Base-by-base conservation (phyloP, 30 jellyfish, hydroid and myxozoan species). In the Clytia hemisphaerica region DNA sequence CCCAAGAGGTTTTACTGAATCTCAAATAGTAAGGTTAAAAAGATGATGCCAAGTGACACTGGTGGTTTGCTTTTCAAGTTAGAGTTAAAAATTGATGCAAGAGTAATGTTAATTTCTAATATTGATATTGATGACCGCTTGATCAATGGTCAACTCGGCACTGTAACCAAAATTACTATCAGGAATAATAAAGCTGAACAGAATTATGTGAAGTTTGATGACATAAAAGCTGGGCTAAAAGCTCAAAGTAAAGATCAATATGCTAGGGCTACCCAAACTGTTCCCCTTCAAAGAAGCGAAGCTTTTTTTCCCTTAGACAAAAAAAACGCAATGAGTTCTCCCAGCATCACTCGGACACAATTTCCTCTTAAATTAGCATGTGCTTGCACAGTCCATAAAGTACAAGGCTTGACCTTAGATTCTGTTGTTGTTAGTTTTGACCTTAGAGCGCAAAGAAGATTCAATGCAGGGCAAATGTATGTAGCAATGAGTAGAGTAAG, bases 111-210 rank as follows among this genome's bases (percentile, higher is more conserved):
- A 64, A 48, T 79, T 7, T 6, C 12, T 4, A 48, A 51, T 29
- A 54, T 57, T 26, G 58, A 51, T 37, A 72, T 57, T 14, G n/a
- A 27, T 14, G 84, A 72, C 48, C 53, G 67, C 36, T 37, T 72
- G 61, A 58, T 72, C 37, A 72, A 58, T 51, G 84, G 78, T 7
- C 84, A 69, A 48, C 37, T 69, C 48, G 81, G 81, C n/a, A 69
- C 81, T 1, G 19, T 69, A 45, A 14, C n/a, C 16, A n/a, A 1
- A 18, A 6, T 69, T 69, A 32, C 46, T 32, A 4, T 4, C 19
- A 32, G 29, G 6, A 26, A 45, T 21, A 37, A 9, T 24, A 45
- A 45, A 21, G 76, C 48, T 10, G 33, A 14, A 21, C 37, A 2
- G 3, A 50, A 45, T 2, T 69, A 69, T 27, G 58, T 69, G 6